Percentiles rank a stretch among this genome's conserved stretches.
phyloP scores from a whole-genome alignment of 1,140 invertebrate species.

The Drosophila ficusphila region DNA sequence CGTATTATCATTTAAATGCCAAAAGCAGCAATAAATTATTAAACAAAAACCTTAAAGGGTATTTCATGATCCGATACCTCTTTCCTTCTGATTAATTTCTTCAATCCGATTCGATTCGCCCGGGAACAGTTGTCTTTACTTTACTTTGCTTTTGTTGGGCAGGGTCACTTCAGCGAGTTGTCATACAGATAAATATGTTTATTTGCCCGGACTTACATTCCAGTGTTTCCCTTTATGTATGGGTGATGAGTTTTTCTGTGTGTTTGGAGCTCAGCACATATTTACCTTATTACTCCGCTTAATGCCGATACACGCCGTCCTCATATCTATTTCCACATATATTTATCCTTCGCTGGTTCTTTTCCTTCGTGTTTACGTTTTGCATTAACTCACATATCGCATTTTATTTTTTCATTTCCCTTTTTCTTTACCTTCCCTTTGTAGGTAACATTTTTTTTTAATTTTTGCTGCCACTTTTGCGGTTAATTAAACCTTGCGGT shows the following conservation, averaged over 20 bases:
- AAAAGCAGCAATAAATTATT: no score
- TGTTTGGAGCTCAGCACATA: conserved; percentile 39
- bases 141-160: conserved; percentile 3
- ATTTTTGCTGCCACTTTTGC: conserved; percentile 42
- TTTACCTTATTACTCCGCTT: conserved; percentile 57
- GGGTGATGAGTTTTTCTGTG: conserved; percentile 15
- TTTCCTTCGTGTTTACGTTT: conserved; percentile 52
- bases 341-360: conserved; percentile 23
- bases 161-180: conserved; percentile 33
- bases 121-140: background rate
- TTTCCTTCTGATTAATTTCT: background rate
- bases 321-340: conserved; percentile 36
- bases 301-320: conserved; percentile 36
- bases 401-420: conserved; percentile 38
- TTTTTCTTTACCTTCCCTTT: conserved; percentile 11
- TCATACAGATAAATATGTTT: conserved; percentile 36
- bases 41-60: background rate
- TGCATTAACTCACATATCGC: conserved; percentile 50
- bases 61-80: background rate
- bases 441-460: conserved; percentile 6
- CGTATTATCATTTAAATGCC: no score
- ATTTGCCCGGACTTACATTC: conserved; percentile 13
- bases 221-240: background rate
- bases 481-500: conserved; percentile 69
- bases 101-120: background rate